A percentile compares a stretch with the other conserved stretches of the same genome.
Conservation (phyloP, 1,140 invertebrate genomes). For the Neocloeon triangulifer region DNA sequence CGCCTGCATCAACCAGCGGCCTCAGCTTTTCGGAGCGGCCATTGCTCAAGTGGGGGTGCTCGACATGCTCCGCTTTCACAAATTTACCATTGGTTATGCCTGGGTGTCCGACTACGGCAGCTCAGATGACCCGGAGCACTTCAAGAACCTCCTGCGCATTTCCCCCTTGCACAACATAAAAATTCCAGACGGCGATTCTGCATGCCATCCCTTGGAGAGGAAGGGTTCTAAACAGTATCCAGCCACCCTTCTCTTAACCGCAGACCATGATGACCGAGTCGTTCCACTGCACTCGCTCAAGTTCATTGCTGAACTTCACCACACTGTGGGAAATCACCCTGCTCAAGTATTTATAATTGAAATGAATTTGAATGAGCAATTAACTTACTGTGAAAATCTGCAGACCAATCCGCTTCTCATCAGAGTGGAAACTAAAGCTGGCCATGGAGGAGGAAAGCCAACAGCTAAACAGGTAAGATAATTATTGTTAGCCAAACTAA, state of each 20-base stretch:
- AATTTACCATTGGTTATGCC: conserved; percentile 92
- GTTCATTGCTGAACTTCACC: conserved; percentile 77
- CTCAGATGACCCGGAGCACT: conserved; percentile 70
- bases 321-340: conserved; percentile 33
- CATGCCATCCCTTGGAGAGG: too few relatives aligned
- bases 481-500: too few relatives aligned
- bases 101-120: conserved; percentile 94
- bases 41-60: conserved; percentile 89
- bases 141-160: conserved; percentile 72
- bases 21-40: conserved; percentile 80
- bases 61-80: conserved; percentile 94
- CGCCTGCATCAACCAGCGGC: conserved; percentile 82
- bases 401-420: conserved; percentile 79
- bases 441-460: conserved; percentile 90
- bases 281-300: conserved; percentile 91
- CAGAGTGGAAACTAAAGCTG: conserved; percentile 81
- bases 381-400: conserved; percentile 9
- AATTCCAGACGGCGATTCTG: conserved; percentile 25
- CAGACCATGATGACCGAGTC: conserved; percentile 95
- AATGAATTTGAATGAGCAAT: too few relatives aligned
- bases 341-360: too few relatives aligned
- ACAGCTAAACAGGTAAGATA: conserved; percentile 65
- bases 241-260: conserved; percentile 71
- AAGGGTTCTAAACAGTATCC: conserved; percentile 48
- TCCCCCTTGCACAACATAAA: conserved; percentile 89